These are phyloP conservation scores for Rhea pennata DNA, from an alignment of 2,113 vertebrate genomes.

Conservation along the genomic window DNA sequence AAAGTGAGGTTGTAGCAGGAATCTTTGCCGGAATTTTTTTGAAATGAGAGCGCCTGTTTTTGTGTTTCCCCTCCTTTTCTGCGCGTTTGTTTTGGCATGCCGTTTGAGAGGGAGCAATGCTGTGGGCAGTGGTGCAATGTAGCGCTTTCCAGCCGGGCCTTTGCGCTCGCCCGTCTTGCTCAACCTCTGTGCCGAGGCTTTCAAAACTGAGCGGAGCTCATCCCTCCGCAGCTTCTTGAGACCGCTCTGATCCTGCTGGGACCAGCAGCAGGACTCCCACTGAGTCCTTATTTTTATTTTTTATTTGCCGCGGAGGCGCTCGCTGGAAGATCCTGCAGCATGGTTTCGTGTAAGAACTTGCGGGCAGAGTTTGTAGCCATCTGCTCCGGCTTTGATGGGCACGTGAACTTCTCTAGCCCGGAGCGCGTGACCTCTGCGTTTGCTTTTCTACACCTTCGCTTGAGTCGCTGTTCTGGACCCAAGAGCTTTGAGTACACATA, in stretches of 20 bases:
- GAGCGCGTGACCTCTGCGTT: neutral
- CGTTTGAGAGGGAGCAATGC: fast-evolving
- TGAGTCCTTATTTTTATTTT: too few relatives aligned
- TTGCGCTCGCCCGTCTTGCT: neutral
- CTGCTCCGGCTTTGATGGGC: neutral
- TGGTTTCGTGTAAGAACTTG: neutral
- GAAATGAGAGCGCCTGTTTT: neutral
- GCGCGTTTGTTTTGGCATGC: neutral
- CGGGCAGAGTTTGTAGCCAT: neutral
- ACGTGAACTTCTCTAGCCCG: too few relatives aligned
- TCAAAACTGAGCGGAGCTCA: neutral
- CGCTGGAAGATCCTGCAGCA: fast-evolving
- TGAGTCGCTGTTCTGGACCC: fast-evolving
- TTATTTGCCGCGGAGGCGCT: neutral
- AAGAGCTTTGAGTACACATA: fast-evolving
- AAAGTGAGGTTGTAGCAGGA: too few relatives aligned
- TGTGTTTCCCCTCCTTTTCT: neutral
- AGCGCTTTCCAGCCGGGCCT: neutral
- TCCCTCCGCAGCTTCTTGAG: neutral
- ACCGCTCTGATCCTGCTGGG: neutral
- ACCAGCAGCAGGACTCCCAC: too few relatives aligned
- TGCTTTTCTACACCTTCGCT: neutral
- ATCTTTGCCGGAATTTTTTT: neutral
- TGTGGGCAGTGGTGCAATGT: neutral
- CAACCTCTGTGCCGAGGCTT: neutral